Base-by-base conservation (phyloP, 1,140 invertebrate genomes). In the Meloidogyne floridensis region DNA sequence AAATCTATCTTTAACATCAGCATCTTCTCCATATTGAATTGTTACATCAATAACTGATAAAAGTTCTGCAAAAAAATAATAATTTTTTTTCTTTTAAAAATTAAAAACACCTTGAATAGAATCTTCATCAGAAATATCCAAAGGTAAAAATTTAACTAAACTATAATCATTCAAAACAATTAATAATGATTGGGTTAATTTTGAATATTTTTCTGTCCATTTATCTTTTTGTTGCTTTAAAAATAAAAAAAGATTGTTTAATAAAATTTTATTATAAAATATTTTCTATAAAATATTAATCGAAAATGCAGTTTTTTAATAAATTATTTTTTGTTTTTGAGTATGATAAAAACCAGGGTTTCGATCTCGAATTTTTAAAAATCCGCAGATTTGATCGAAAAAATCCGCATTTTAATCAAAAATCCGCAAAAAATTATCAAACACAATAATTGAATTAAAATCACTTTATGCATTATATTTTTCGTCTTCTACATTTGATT, bases 11-110 rank as follows among this genome's bases (percentile, higher is more conserved):
- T 89, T 91, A 7, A 91, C 90, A 82, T 99, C 97, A 65, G 93
- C 92, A 91, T 98, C 96, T 91, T 98, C 97, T 0, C 96, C 96
- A 91, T 94, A 98, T 87, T 99, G 96, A 90, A 99, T 94, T 69
- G 95, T 93, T 90, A 94, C 95, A 91, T 98, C 96, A 84, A 98
- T 95, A 20, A 94, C 94, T 10, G 96, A 83, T 76, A 96, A 91
- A 15, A 98, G 91, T 90, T 98, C 94, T 9, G 2, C 1, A 32
- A 93, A 92, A 72, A 59, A 76, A 47, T 32, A 42, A 56, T 53
- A 42, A 20, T 43, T 15, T 42, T 54, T 32, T 32, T 32, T 32
- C 0, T 43, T 72, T 2, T 54, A 11, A 78, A 51, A 59, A 18
- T 32, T 47, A 56, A 43, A 20, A n/a, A 53, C 43, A 82, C 81